Base-by-base conservation (phyloP, 2,113 vertebrate genomes). In the Grus americana region DNA sequence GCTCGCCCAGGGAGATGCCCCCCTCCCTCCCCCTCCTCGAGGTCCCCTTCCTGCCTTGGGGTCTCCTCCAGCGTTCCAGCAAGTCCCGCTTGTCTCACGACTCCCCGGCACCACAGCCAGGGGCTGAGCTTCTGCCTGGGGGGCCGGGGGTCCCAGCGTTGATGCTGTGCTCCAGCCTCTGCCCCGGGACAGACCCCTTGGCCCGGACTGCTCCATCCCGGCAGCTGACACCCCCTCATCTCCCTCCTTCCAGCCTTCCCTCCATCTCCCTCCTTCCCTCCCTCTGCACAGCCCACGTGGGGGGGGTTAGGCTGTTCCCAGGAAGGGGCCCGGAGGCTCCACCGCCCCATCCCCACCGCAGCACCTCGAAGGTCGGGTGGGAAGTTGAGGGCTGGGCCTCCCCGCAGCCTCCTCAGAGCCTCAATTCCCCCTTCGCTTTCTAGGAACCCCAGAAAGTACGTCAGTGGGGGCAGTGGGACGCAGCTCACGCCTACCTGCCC, bases 261-360 rank as follows among this genome's bases (percentile, higher is more conserved):
- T 5, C 22, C 49, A 9, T 24, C 49, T 24, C 26, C 7, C 23
- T 40, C 29, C 4, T 44, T 50, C 7, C 27, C 26, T 22, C 26
- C 27, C 11, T 5, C 22, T 67, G n/a, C 0, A 0, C 74, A 36
- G 52, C 72, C 79, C 55, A 46, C 6, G 0, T 5, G 1, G 1
- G 16, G 49, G 63, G n/a, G n/a, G 15, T 11, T 66, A 50, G 0
- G 1, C 46, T 44, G 4, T 70, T 87, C 92, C 46, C 9, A 4
- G 65, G 55, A 79, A 84, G 36, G 11, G 30, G 9, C n/a, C 16
- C 0, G 2, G 79, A 62, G 68, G 15, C 47, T 75, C 57, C n/a
- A 2, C 21, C 0, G 8, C 29, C 47, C 30, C 0, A 0, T 34
- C 12, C 20, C 62, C 6, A 5, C 76, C n/a, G 0, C 86, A 70